Evolutionary conservation across 2,888 invertebrate species (phyloP).

Genomic region (Pseudococcus viburni): DNA sequence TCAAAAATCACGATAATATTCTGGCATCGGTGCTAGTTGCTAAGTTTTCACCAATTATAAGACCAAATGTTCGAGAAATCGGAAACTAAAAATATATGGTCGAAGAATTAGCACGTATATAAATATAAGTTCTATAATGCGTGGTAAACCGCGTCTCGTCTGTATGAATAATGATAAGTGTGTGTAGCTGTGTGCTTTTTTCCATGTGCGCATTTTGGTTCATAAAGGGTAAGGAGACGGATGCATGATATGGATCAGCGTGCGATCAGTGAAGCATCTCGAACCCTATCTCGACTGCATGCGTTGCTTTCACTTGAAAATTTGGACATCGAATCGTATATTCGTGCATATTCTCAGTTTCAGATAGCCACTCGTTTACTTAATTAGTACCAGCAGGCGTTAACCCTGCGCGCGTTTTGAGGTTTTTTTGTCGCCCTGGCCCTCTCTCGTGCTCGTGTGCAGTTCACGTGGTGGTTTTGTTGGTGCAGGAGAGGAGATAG

Average conservation of each 20-base stretch:
- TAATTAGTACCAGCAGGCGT: constrained; percentile 54
- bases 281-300: constrained; percentile 13
- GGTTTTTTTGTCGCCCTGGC: background rate
- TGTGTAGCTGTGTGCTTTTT: constrained; percentile 2
- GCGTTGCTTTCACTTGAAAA: constrained; percentile 5
- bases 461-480: background rate
- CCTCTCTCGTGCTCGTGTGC: background rate
- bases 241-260: constrained; percentile 10
- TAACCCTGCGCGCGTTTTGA: constrained; percentile 17
- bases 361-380: constrained; percentile 25
- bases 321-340: constrained; percentile 2
- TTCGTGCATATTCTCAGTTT: background rate
- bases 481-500: too few relatives aligned
- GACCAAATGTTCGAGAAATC: constrained; percentile 1
- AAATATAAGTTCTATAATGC: background rate
- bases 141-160: constrained; percentile 5
- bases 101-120: constrained; percentile 9
- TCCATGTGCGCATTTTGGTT: background rate
- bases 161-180: background rate
- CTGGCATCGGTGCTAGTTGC: constrained; percentile 2
- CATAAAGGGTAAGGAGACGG: constrained; percentile 31
- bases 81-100: constrained; percentile 21
- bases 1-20: constrained; percentile 24
- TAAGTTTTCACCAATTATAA: constrained; percentile 31
- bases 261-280: constrained; percentile 27